Percentiles rank a stretch among this genome's conserved stretches.
Evolutionary conservation across 2,113 vertebrate genomes (phyloP).

Genomic region (Aegotheles bennettii): DNA sequence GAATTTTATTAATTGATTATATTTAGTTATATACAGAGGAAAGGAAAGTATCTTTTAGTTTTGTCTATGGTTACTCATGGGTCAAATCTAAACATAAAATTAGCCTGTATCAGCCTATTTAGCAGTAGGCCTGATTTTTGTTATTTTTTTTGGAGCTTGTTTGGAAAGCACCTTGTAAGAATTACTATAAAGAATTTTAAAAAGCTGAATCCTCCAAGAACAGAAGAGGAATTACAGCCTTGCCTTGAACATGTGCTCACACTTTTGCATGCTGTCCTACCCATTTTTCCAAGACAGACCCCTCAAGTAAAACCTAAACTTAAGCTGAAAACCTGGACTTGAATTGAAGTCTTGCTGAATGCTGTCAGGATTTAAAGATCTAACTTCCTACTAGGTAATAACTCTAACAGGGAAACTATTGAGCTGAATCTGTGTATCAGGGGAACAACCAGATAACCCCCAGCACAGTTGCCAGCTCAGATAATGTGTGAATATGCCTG

Average conservation of each 20-base stretch:
- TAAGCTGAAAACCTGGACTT: background rate
- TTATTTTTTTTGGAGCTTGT: background rate
- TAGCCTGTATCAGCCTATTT: accelerated
- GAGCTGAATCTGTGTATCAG: background rate
- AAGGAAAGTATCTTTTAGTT: background rate
- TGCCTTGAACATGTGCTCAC: background rate
- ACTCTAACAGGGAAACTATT: background rate
- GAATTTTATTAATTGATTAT: background rate
- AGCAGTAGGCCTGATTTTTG: no score
- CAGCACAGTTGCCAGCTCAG: background rate
- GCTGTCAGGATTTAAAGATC: background rate
- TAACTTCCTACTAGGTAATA: background rate
- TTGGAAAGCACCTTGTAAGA: background rate
- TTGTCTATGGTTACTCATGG: background rate
- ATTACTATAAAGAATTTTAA: background rate
- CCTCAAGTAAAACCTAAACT: background rate
- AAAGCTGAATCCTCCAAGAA: background rate
- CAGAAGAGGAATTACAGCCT: background rate
- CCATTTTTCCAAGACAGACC: background rate
- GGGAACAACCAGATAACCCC: background rate
- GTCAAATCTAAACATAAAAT: background rate
- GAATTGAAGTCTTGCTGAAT: background rate
- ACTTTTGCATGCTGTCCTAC: background rate
- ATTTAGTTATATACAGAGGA: background rate
- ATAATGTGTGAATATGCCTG: background rate